Evolutionary conservation across 2,797 vertebrate species (phyloP).

Genomic region (Falco biarmicus): DNA sequence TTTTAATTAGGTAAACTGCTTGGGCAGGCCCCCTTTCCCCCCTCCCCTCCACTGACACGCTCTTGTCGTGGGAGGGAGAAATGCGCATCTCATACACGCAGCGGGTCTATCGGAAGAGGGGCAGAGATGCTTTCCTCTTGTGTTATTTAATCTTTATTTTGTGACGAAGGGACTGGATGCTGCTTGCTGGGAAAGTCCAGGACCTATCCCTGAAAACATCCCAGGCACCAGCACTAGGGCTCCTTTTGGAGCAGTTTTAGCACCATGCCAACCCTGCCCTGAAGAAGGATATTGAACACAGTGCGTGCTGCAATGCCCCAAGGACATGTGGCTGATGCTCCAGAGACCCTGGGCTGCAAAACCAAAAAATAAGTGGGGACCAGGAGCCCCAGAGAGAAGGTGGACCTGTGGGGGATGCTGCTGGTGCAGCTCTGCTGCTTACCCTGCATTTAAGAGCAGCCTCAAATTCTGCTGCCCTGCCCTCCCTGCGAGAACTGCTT

Average conservation of each 20-base stretch:
- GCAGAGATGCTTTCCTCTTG: neutral
- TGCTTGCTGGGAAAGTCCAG: neutral
- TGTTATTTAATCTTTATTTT: too few species aligned
- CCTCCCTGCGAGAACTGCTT: neutral
- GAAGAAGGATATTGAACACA: neutral
- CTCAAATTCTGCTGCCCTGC: neutral
- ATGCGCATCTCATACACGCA: neutral
- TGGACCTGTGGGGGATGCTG: neutral
- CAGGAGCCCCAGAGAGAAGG: neutral
- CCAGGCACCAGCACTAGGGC: neutral
- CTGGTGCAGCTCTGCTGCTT: neutral
- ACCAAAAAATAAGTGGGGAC: accelerated
- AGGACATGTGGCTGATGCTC: neutral
- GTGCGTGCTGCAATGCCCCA: accelerated
- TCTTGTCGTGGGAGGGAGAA: neutral
- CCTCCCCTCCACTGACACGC: neutral
- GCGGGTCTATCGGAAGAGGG: neutral
- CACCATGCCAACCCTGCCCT: accelerated
- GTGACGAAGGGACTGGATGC: neutral
- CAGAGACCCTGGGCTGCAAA: neutral
- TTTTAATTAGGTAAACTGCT: neutral
- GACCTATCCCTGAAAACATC: neutral
- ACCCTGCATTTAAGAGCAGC: accelerated
- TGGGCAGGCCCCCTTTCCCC: neutral
- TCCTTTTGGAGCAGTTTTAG: neutral